Evolutionary conservation across 2,113 vertebrate species (phyloP).

Genomic region (Pelusios castaneus): DNA sequence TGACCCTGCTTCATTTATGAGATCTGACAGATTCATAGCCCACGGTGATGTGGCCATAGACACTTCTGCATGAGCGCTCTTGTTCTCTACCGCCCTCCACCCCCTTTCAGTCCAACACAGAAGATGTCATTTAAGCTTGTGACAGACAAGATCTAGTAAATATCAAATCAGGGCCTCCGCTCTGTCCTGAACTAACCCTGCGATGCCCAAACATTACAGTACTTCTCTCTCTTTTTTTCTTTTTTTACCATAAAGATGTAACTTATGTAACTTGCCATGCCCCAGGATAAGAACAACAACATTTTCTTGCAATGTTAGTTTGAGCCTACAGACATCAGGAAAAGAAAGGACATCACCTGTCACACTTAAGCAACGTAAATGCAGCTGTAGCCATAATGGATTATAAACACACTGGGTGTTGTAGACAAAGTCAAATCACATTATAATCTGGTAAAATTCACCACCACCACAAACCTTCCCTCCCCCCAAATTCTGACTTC

Average conservation of each 20-base stretch:
- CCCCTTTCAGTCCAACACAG: not conserved
- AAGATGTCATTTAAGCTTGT: not conserved
- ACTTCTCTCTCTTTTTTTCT: accelerated
- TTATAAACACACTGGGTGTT: not conserved
- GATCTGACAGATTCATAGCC: not conserved
- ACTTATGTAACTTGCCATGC: not conserved
- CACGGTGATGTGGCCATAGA: not conserved
- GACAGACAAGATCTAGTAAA: not conserved
- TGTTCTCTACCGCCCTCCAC: not conserved
- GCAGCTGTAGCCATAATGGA: not conserved
- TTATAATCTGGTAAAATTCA: not conserved
- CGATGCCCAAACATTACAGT: not conserved
- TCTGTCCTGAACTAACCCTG: not conserved
- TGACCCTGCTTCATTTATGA: accelerated
- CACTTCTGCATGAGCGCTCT: not conserved
- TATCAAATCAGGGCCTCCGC: not conserved
- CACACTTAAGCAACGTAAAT: not conserved
- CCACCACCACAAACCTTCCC: too few species aligned
- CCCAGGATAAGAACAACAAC: not conserved
- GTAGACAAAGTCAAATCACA: not conserved
- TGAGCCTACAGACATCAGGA: not conserved
- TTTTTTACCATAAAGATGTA: too few species aligned
- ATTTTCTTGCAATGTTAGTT: not conserved
- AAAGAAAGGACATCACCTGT: not conserved
- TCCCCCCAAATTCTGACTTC: accelerated